These are phyloP conservation scores for Cryptoprocta ferox DNA, from an alignment of 2,797 vertebrate species.

Conservation along the genomic window DNA sequence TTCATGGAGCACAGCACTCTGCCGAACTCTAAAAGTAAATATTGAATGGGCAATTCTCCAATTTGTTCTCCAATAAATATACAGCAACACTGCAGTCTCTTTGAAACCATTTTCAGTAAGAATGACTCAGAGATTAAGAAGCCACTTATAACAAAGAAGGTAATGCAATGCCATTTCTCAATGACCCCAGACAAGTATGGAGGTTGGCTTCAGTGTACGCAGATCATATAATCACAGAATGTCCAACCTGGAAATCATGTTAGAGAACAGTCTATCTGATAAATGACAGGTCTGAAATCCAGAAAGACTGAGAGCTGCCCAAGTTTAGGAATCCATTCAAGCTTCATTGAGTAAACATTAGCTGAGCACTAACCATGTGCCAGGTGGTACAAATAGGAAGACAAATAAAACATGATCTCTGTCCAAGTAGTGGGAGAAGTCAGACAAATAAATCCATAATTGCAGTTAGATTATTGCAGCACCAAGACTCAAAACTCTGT, in stretches of 20 bases:
- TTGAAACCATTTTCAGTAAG: conserved; percentile 61
- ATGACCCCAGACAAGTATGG: conserved; percentile 14
- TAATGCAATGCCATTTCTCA: conserved; percentile 55
- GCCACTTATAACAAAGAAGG: conserved; percentile 49
- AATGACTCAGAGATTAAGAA: conserved; percentile 69
- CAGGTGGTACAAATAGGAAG: conserved; percentile 22
- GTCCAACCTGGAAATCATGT: conserved; percentile 25
- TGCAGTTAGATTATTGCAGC: conserved; percentile 1
- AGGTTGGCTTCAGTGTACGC: conserved; percentile 48
- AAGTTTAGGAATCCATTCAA: conserved; percentile 49
- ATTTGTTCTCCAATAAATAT: conserved; percentile 50
- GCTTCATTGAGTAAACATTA: conserved; percentile 49
- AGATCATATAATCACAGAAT: conserved; percentile 34
- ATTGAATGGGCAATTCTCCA: conserved; percentile 48
- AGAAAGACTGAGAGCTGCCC: conserved; percentile 15
- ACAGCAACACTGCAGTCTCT: conserved; percentile 31
- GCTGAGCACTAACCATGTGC: background rate
- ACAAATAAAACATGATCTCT: conserved; percentile 47
- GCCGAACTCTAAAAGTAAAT: conserved; percentile 48
- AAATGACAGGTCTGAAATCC: conserved; percentile 42
- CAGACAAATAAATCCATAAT: conserved; percentile 6
- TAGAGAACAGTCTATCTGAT: conserved; percentile 30
- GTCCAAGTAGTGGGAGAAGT: background rate
- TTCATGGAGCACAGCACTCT: conserved; percentile 20
- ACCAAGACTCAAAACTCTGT: background rate